Evolutionary conservation across 2,797 vertebrate species (phyloP).

Genomic region (Chelonia mydas): DNA sequence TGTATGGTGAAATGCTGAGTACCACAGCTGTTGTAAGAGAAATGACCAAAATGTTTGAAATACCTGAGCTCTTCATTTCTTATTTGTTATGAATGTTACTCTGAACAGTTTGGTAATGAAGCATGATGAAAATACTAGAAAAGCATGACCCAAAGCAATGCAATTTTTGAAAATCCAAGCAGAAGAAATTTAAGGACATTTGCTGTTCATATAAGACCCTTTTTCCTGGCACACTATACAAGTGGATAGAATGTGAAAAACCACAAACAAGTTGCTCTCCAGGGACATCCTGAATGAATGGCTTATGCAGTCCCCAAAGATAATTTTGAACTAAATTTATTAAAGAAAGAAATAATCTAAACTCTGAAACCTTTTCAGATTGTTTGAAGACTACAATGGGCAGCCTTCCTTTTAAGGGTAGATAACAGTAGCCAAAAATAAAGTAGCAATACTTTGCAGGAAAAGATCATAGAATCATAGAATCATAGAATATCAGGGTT

Average conservation of each 20-base stretch:
- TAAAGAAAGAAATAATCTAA: conserved; percentile 57
- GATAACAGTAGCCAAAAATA: conserved; percentile 16
- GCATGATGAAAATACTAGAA: background rate
- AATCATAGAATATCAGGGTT: too few species aligned
- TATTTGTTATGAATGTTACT: background rate
- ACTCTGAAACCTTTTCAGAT: conserved; percentile 15
- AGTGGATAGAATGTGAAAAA: conserved; percentile 28
- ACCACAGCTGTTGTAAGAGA: background rate
- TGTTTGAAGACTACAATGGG: conserved; percentile 25
- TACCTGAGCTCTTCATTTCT: background rate
- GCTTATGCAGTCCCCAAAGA: conserved; percentile 20
- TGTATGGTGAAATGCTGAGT: background rate
- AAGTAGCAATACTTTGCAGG: background rate
- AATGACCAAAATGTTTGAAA: background rate
- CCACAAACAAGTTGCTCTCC: background rate
- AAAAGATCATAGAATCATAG: too few species aligned
- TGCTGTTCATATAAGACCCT: background rate
- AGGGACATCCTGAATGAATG: conserved; percentile 24
- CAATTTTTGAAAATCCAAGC: background rate
- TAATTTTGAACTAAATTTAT: conserved; percentile 41
- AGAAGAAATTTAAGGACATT: background rate
- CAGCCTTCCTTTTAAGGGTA: conserved; percentile 24
- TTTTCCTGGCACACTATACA: background rate
- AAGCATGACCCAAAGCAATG: background rate
- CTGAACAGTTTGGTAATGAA: background rate